Evolutionary conservation across 2,113 vertebrate genomes (phyloP).

Genomic region (Lepidothrix coronata): DNA sequence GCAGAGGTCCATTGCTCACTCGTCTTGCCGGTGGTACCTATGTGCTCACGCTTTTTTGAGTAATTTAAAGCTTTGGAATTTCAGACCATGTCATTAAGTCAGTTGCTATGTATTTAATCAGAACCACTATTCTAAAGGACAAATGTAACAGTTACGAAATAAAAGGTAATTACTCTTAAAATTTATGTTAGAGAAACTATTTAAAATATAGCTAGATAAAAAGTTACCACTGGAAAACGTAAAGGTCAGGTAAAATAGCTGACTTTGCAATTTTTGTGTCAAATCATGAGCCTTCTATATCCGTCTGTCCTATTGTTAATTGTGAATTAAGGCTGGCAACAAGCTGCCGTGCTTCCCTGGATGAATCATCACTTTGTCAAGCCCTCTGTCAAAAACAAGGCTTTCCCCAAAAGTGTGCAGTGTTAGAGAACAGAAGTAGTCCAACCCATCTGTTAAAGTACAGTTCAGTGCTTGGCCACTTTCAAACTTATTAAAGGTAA

Average conservation of each 20-base stretch:
- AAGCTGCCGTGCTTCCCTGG: conserved; percentile 11
- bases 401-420: background rate
- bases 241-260: background rate
- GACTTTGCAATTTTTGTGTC: conserved; percentile 15
- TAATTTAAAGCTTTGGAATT: background rate
- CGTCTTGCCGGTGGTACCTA: fast-evolving
- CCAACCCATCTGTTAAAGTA: background rate
- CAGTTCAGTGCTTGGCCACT: background rate
- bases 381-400: conserved; percentile 17
- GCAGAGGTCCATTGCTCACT: fast-evolving
- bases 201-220: background rate
- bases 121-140: background rate
- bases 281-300: conserved; percentile 38
- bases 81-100: background rate
- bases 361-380: conserved; percentile 65
- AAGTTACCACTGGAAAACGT: background rate
- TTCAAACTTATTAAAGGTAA: background rate
- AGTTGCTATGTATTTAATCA: background rate
- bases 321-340: conserved; percentile 43
- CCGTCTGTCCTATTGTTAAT: background rate
- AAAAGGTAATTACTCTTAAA: background rate
- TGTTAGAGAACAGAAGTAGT: background rate
- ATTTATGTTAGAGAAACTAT: background rate
- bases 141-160: background rate
- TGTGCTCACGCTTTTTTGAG: background rate